Evolutionary conservation across 2,888 invertebrate genomes (phyloP).

Genomic region (Tiphia femorata): DNA sequence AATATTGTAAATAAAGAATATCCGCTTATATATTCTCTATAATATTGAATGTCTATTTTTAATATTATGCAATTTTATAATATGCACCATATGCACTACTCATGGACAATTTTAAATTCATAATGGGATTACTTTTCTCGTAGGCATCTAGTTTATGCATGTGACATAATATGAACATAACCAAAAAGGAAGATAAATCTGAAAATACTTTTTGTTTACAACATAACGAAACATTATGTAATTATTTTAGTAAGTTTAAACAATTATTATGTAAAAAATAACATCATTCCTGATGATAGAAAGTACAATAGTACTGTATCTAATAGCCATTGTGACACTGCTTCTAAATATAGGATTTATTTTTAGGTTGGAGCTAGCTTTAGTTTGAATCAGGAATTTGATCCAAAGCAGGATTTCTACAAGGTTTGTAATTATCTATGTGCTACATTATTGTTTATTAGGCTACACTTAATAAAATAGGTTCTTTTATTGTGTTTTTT

Average conservation of each 20-base stretch:
- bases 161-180: constrained; percentile 38
- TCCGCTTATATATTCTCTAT: too few relatives aligned
- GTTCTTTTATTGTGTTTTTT: background rate
- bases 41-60: too few relatives aligned
- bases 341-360: constrained; percentile 63
- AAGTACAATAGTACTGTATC: constrained; percentile 35
- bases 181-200: constrained; percentile 32
- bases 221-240: constrained; percentile 33
- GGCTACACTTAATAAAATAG: too few relatives aligned
- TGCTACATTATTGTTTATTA: constrained; percentile 2
- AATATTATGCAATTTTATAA: too few relatives aligned
- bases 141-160: constrained; percentile 19
- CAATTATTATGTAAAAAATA: constrained; percentile 23
- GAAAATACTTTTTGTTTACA: constrained; percentile 46
- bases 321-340: constrained; percentile 29
- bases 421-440: constrained; percentile 46
- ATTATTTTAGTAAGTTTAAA: constrained; percentile 17
- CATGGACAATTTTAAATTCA: background rate
- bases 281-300: constrained; percentile 24
- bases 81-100: too few relatives aligned
- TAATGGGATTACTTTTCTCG: constrained; percentile 9
- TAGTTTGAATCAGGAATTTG: constrained; percentile 48
- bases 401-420: constrained; percentile 51
- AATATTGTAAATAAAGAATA: too few relatives aligned
- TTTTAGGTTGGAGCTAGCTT: constrained; percentile 62